phyloP scores from a whole-genome alignment of 37 sponge, comb jelly and placozoan genomes.

The Cladorhizidae sp. region DNA sequence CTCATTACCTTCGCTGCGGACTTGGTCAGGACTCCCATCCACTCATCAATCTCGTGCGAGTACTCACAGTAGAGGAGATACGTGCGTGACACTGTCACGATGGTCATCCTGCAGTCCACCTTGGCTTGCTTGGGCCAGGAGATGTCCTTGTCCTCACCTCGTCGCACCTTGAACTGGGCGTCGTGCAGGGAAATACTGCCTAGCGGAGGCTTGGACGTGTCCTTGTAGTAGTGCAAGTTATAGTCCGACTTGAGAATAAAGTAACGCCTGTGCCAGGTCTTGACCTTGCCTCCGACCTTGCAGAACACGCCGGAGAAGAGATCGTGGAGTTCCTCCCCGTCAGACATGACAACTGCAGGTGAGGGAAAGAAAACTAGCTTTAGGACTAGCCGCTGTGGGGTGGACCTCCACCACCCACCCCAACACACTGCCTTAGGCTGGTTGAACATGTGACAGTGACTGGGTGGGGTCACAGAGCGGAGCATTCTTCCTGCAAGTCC shows the following conservation, averaged over 20 bases:
- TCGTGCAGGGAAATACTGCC: constrained; percentile 59
- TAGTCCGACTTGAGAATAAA: constrained; percentile 64
- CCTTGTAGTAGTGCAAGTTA: constrained; percentile 74
- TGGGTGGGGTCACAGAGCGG: no score
- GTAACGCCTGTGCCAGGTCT: constrained; percentile 74
- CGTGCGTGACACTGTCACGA: constrained; percentile 42
- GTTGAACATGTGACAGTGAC: no score
- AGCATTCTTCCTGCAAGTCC: no score
- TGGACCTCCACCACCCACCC: no score
- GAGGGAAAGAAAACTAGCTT: no score
- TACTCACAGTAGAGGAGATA: constrained; percentile 60
- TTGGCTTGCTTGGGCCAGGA: constrained; percentile 59
- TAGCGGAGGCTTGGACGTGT: constrained; percentile 41
- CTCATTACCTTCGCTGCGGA: constrained; percentile 5
- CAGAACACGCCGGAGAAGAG: constrained; percentile 27
- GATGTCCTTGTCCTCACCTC: constrained; percentile 32
- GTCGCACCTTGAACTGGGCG: constrained; percentile 36
- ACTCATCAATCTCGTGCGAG: constrained; percentile 51
- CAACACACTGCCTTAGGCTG: no score
- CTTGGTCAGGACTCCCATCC: constrained; percentile 39
- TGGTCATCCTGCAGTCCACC: constrained; percentile 35
- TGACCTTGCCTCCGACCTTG: constrained; percentile 68
- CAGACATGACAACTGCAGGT: no score
- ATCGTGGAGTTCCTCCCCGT: not conserved
- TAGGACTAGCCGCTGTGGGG: no score